phyloP scores from a whole-genome alignment of 2,113 vertebrate genomes.

The Oplegnathus fasciatus region DNA sequence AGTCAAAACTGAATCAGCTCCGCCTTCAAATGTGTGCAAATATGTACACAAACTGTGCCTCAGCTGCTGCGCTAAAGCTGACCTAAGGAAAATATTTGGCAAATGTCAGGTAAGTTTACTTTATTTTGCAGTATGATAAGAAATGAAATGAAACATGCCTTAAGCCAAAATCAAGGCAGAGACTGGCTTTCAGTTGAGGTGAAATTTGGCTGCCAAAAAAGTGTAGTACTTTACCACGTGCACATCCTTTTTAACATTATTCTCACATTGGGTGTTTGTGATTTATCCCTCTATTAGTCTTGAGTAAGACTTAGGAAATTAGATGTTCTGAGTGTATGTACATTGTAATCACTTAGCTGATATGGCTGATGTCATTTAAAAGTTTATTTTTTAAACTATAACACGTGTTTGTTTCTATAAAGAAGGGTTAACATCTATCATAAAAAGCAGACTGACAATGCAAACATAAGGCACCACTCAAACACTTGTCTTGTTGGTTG shows the following conservation, averaged over 20 bases:
- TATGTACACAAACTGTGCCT: slow-evolving; percentile 1
- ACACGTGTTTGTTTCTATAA: background rate
- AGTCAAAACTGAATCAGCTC: slow-evolving; percentile 5
- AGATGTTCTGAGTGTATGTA: background rate
- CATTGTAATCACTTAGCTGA: background rate
- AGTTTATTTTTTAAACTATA: background rate
- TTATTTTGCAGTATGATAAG: background rate
- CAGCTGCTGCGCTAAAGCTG: slow-evolving; percentile 1
- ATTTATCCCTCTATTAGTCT: background rate
- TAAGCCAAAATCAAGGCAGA: background rate
- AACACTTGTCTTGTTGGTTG: background rate
- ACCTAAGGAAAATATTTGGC: background rate
- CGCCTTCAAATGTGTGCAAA: background rate
- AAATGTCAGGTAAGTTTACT: background rate
- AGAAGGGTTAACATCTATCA: background rate
- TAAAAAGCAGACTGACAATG: background rate
- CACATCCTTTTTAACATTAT: background rate
- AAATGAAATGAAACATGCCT: slow-evolving; percentile 23
- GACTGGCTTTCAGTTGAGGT: background rate
- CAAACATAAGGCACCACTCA: background rate
- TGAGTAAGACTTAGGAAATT: background rate
- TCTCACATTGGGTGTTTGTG: background rate
- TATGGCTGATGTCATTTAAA: background rate
- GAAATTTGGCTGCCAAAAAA: background rate
- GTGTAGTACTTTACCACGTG: no score